Conservation (phyloP, 2,113 vertebrate genomes). For the Irena cyanogastra region DNA sequence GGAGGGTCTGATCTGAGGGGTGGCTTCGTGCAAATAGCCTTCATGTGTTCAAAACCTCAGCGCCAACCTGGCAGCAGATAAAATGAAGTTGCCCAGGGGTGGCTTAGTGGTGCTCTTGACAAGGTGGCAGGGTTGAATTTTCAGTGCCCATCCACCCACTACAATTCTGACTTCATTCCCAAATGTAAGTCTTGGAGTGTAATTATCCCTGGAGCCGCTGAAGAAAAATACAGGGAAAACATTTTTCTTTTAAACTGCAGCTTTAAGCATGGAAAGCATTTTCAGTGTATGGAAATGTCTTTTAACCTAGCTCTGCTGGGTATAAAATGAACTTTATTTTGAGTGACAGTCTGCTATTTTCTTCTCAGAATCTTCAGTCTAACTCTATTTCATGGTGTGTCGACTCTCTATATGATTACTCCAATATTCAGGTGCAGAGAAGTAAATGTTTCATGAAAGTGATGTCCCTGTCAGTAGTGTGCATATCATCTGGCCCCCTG, state of each 20-base stretch:
- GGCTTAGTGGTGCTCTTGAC: not conserved
- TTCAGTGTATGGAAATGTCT: conserved; percentile 33
- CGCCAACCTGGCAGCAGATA: not conserved
- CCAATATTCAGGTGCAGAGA: conserved; percentile 85
- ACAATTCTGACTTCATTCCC: not conserved
- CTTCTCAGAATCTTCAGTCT: conserved; percentile 78
- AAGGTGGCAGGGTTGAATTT: not conserved
- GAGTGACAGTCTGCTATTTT: conserved; percentile 77
- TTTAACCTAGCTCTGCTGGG: conserved; percentile 64
- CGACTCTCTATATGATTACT: conserved; percentile 81
- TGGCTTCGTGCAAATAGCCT: not conserved
- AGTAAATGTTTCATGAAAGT: conserved; percentile 89
- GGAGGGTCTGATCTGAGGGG: not conserved
- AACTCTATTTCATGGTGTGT: conserved; percentile 87
- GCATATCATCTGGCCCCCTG: conserved; percentile 77
- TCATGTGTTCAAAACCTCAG: not conserved
- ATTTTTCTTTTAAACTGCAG: conserved; percentile 1
- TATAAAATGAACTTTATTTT: conserved; percentile 77
- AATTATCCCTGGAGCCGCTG: not conserved
- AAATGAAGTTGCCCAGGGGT: not conserved
- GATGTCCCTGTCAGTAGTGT: conserved; percentile 86
- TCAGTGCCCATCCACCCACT: not conserved
- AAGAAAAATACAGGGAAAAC: not conserved
- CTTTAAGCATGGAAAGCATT: conserved; percentile 18
- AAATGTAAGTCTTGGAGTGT: not conserved